Base-by-base conservation (phyloP, 35 echinoderm and acorn worm genomes). In the Apostichopus parvimensis region DNA sequence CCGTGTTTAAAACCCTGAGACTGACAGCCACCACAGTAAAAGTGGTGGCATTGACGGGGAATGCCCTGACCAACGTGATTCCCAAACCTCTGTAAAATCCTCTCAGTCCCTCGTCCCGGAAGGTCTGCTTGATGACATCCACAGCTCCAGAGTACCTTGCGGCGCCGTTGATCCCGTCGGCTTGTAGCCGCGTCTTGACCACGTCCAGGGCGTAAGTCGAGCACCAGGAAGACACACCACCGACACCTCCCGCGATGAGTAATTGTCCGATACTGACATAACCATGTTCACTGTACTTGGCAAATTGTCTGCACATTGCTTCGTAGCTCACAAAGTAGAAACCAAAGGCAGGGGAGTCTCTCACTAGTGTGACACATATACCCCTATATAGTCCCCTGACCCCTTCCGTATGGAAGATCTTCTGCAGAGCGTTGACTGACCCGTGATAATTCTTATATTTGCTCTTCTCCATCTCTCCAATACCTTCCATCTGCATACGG, bases 41-140 rank as follows among this genome's bases (percentile, higher is more conserved):
- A 1, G 93, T 99, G 28, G 97, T 91, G 23, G 97, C 97, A 90
- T 99, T 99, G n/a, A 96, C 95, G 2, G 97, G 97, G 71, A 99
- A 99, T 8, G 97, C 97, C 28, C 97, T 90, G 28, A 99, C 59
- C 28, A 99, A 79, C 11, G 95, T 94, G 22, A 93, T 89, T 6
- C 94, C 94, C 14, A 99, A 93, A 89, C 97, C 97, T 59, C 66
- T 92, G 53, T 87, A 77, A 54, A 96, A 94, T 6, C 94, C 97
- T 54, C 65, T 58, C 6, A 94, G 73, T 9, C 97, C 97, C 66
- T 96, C 94, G 17, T 91, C 90, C 5, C 76, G 82, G 56, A 88
- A 92, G 22, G 93, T 93, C 83, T 94, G 93, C 28, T 55, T 90
- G 11, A 96, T 77, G n/a, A 92, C 93, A 79, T 99, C 95, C 10